Conservation (phyloP, 2,113 vertebrate genomes). For the Geococcyx californianus region DNA sequence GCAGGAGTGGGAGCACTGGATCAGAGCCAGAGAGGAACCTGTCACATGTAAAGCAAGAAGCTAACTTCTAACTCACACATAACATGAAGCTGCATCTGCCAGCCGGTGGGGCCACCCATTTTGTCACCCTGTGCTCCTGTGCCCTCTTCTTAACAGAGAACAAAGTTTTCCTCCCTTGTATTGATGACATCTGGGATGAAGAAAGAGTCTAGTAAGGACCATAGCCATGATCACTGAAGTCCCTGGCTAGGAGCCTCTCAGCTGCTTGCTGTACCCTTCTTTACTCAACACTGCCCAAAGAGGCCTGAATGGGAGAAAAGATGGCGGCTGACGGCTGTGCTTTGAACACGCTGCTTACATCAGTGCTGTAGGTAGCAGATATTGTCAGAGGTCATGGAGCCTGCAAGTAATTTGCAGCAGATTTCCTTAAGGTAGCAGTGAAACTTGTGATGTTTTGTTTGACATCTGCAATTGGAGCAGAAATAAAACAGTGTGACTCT, state of each 20-base stretch:
- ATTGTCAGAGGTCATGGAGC: background rate
- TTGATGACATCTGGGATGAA: background rate
- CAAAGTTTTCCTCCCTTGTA: background rate
- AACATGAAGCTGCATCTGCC: background rate
- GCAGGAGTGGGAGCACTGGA: background rate
- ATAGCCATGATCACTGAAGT: background rate
- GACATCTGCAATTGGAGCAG: background rate
- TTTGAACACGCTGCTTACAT: background rate
- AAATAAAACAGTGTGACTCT: background rate
- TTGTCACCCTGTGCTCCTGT: background rate
- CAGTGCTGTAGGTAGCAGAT: background rate
- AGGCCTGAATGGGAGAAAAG: background rate
- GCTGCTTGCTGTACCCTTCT: background rate
- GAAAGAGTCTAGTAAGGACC: background rate
- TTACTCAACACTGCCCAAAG: background rate
- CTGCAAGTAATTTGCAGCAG: background rate
- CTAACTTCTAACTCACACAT: background rate
- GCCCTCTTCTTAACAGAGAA: background rate
- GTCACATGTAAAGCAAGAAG: background rate
- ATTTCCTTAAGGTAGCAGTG: background rate
- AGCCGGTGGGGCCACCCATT: rapidly evolving
- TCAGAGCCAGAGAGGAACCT: background rate
- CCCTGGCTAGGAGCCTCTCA: background rate
- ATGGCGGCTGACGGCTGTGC: background rate
- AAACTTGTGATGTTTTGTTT: background rate